A percentile compares a stretch with the other conserved stretches of the same genome.
Evolutionary conservation across 2,888 invertebrate species (phyloP).

Genomic region (Lydus trimaculatus): DNA sequence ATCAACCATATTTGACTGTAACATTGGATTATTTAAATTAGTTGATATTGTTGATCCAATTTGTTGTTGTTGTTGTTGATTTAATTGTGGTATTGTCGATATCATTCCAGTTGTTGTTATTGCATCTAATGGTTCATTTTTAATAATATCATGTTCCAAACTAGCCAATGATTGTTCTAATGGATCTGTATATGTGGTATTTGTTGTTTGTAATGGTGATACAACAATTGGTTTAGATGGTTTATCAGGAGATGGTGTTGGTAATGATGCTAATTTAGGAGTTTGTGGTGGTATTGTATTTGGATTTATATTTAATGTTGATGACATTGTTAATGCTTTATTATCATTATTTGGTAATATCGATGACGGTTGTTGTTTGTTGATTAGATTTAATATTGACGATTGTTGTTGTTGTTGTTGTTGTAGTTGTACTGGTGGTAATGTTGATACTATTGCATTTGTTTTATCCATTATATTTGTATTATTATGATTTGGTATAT

Average conservation of each 20-base stretch:
- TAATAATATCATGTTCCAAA: constrained; percentile 68
- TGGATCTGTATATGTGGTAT: constrained; percentile 69
- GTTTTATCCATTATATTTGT: neutral
- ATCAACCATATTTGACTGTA: constrained; percentile 48
- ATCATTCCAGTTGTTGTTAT: constrained; percentile 49
- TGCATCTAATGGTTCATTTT: constrained; percentile 50
- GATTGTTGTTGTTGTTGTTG: constrained; percentile 35
- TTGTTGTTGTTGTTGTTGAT: constrained; percentile 28
- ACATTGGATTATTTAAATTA: constrained; percentile 46
- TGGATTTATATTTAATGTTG: constrained; percentile 36
- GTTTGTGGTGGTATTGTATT: constrained; percentile 59
- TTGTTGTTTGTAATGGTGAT: constrained; percentile 49
- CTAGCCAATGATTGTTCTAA: constrained; percentile 76
- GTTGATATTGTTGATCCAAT: constrained; percentile 38
- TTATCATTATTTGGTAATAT: constrained; percentile 24
- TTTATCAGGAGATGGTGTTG: constrained; percentile 54
- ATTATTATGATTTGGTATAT: constrained; percentile 36
- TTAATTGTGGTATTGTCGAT: constrained; percentile 46
- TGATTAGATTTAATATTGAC: constrained; percentile 28
- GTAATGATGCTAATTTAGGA: constrained; percentile 48
- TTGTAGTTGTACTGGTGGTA: constrained; percentile 13
- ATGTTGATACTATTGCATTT: constrained; percentile 24
- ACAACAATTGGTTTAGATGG: constrained; percentile 52
- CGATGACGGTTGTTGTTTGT: constrained; percentile 42
- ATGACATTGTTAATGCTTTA: constrained; percentile 22